Evolutionary conservation across 1,140 invertebrate species (phyloP), one percentile per base, ranked within the genome.

Genomic region (Wasmannia auropunctata): DNA sequence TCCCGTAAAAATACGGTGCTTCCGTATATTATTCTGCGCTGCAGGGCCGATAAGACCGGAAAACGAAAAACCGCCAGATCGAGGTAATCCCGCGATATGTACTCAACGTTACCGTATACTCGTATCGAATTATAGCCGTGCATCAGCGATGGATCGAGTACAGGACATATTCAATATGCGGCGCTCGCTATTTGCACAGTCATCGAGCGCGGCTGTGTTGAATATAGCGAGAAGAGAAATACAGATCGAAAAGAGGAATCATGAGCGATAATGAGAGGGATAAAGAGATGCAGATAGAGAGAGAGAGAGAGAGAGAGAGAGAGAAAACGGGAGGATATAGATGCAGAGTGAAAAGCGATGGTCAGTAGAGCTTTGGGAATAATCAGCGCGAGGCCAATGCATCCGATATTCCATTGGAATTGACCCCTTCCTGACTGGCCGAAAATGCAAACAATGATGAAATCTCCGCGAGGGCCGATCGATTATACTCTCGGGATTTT

Each of bases 401-500:
- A 46, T 81, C 76, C 90, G 63, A 63, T 70, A 87, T 91, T 88
- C 85, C 83, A 87, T n/a, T 89, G 88, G 86, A 90, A 90, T 89
- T 90, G 84, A 86, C 89, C 88, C 87, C 80, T 87, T 93, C 84
- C 86, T 86, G 83, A 86, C 87, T 65, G 62, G 65, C 85, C 88
- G 88, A 91, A 83, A 93, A 91, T 93, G 87, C 91, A 92, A 94
- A 93, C 91, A 93, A 86, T 86, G 91, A 91, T 86, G 90, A 91
- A 93, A 93, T 88, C 85, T 91, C 87, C 87, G 76, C 19, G 86
- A 90, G 77, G 72, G 69, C 65, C 90, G 90, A 93, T 92, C 90
- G 90, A 93, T 93, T 93, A 93, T 92, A 85, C 88, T 80, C 31
- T 84, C 49, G 46, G 34, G 72, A 65, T 80, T 90, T 84, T 63